Base-by-base conservation (phyloP, 2,113 vertebrate species). In the Myocastor coypus region DNA sequence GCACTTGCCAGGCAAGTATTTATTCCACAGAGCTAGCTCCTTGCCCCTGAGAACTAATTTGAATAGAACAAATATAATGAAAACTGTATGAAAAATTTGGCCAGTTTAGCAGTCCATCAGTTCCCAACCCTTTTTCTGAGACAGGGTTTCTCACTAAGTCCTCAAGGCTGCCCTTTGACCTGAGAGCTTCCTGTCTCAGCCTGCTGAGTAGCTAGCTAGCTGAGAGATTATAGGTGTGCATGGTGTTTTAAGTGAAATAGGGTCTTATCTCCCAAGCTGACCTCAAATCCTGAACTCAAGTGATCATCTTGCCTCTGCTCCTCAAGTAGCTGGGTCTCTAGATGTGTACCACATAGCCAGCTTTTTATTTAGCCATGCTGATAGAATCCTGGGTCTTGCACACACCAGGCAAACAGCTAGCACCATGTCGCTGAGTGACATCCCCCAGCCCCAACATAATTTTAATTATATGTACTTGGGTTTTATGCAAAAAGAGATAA, bases 401-500 rank as follows among this genome's bases (percentile, higher is more conserved):
- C 57, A 32, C 71, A 50, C 81, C 52, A 75, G 69, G 42, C 82
- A 55, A 57, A 61, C 34, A 86, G 46, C 42, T 55, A 86, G 46
- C 34, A 2, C 19, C 34, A 7, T 12, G 16, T 40, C 7, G 37
- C 55, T 73, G 64, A 81, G 26, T 13, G 5, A 30, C 77, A 34
- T 75, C 68, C 46, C 26, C 57, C 14, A 55, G 16, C 17, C n/a
- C 50, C 40, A 57, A 92, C 57, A 34, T 80, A 57, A 75, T 81
- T 64, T 84, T 89, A 86, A 57, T 57, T 84, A 1, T 75, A 17
- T 68, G 28, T 9, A 34, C 63, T 96, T 78, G 52, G 32, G 68
- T 94, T 91, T 89, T 68, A 87, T 81, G 80, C 57, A 92, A 68
- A 61, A 81, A 91, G 42, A 89, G 12, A 24, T 87, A 63, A 32